phyloP scores from a whole-genome alignment of 2,797 vertebrate genomes.

The Darevskia nairensis region DNA sequence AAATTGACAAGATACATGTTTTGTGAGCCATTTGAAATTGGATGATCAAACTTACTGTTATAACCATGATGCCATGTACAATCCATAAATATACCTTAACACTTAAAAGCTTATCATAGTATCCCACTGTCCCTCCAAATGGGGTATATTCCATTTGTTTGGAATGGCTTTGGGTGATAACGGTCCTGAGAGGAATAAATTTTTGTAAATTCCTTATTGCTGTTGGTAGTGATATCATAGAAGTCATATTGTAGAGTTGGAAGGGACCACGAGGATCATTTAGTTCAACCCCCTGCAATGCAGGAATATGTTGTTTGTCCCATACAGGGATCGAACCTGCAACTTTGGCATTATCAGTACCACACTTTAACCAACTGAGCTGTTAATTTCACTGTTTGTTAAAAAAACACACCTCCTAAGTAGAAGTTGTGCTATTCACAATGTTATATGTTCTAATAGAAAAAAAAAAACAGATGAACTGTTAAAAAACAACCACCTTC shows the following conservation, averaged over 20 bases:
- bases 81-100: neutral
- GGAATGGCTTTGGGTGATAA: neutral
- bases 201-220: neutral
- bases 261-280: no score
- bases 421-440: slow-evolving; percentile 50
- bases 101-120: neutral
- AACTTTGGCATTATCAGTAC: no score
- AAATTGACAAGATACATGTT: neutral
- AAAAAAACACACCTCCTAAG: slow-evolving; percentile 58
- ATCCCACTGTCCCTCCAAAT: neutral
- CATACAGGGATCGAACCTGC: no score
- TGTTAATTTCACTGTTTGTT: neutral
- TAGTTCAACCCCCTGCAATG: no score
- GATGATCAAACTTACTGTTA: neutral
- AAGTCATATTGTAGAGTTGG: neutral
- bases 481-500: slow-evolving; percentile 27
- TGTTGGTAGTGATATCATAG: neutral
- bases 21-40: neutral
- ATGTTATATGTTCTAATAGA: slow-evolving; percentile 55
- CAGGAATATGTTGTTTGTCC: no score
- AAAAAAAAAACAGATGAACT: neutral
- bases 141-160: neutral
- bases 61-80: neutral
- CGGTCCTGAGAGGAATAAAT: neutral
- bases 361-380: no score